A percentile compares a stretch with the other conserved stretches of the same genome.
Evolutionary conservation across 2,797 vertebrate species (phyloP).

Genomic region (Sebastiscus tertius): DNA sequence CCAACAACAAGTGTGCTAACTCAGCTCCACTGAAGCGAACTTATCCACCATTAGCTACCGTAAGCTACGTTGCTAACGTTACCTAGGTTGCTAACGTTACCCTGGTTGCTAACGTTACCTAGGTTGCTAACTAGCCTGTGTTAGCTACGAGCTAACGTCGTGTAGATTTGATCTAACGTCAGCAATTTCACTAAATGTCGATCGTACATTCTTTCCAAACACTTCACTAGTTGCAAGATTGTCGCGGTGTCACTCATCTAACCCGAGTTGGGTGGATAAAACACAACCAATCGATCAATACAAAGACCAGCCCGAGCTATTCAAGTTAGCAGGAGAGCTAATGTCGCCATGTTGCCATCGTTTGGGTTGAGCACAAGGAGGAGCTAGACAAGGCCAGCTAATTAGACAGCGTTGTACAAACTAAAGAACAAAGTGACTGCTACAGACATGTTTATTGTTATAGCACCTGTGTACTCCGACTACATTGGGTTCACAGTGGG

Average conservation of each 20-base stretch:
- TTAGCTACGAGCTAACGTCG: constrained; percentile 18
- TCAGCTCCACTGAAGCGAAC: background rate
- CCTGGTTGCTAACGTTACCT: constrained; percentile 4
- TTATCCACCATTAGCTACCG: background rate
- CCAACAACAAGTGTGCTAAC: constrained; percentile 1
- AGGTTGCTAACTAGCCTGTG: constrained; percentile 16
- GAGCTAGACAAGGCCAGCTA: constrained; percentile 40
- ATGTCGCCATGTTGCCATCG: constrained; percentile 77
- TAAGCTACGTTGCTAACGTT: constrained; percentile 6
- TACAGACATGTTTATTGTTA: background rate
- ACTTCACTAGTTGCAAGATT: rapidly evolving
- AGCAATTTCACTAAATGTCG: too few species aligned
- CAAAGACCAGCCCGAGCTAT: constrained; percentile 4
- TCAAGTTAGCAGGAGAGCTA: constrained; percentile 56
- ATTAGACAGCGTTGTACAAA: background rate
- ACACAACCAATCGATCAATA: background rate
- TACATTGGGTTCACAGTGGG: background rate
- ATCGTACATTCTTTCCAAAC: rapidly evolving
- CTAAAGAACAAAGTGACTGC: rapidly evolving
- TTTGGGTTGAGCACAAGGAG: constrained; percentile 35
- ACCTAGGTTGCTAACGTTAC: background rate
- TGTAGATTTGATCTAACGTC: background rate
- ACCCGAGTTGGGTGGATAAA: background rate
- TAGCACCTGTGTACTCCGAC: background rate
- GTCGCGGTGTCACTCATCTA: rapidly evolving